Evolutionary conservation across 2,113 vertebrate genomes (phyloP).

Genomic region (Corythornis madagascariensis): DNA sequence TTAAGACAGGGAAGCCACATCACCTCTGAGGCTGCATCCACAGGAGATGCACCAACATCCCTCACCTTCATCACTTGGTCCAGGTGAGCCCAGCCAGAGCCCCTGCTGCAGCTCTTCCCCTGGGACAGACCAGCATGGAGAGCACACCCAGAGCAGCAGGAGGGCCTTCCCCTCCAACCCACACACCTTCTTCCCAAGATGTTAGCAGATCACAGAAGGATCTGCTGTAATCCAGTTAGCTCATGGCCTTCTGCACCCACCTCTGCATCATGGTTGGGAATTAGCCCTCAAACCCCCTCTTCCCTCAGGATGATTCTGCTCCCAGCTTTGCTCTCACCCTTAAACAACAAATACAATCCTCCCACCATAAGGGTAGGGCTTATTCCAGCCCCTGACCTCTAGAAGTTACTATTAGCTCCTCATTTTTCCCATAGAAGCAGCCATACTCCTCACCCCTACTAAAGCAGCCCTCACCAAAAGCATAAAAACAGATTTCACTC

Average conservation of each 20-base stretch:
- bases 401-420: neutral
- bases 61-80: neutral
- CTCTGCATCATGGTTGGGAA: neutral
- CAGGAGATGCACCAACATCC: neutral
- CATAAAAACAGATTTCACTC: neutral
- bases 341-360: neutral
- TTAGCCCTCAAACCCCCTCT: neutral
- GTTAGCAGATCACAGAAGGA: neutral
- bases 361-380: neutral
- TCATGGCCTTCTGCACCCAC: neutral
- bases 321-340: neutral
- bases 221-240: neutral
- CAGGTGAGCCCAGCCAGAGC: neutral
- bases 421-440: neutral
- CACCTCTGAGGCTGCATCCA: neutral
- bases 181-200: neutral
- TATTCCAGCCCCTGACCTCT: neutral
- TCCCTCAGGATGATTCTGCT: neutral
- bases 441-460: accelerated
- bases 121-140: neutral
- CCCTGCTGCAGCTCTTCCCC: neutral
- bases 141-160: accelerated
- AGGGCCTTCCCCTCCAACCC: neutral
- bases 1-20: neutral
- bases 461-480: neutral